phyloP scores from a whole-genome alignment of 2,797 vertebrate species.

The Gallinago stenura region DNA sequence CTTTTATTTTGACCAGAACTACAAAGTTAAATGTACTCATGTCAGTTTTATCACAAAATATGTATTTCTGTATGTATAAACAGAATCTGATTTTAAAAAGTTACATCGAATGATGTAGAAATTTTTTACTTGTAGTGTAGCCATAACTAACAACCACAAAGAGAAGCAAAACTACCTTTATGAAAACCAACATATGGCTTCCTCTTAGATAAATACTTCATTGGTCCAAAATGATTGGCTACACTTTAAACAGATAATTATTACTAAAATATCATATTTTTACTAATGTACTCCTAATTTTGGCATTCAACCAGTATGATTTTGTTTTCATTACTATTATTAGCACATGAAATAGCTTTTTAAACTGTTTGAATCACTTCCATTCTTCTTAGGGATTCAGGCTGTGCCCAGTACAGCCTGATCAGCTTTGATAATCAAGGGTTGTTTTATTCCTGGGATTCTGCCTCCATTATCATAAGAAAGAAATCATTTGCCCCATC shows the following conservation, averaged over 20 bases:
- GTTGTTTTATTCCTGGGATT: not conserved
- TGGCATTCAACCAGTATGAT: not conserved
- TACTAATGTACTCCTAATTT: not conserved
- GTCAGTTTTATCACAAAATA: not conserved
- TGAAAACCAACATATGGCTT: slow-evolving; percentile 4
- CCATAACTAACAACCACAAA: slow-evolving; percentile 1
- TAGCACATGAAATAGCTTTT: not conserved
- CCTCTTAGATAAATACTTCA: not conserved
- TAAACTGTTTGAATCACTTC: not conserved
- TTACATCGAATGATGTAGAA: slow-evolving; percentile 9
- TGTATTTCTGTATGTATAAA: not conserved
- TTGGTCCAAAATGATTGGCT: not conserved
- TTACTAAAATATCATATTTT: not conserved
- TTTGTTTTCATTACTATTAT: not conserved
- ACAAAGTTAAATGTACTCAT: not conserved
- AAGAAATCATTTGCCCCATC: not conserved
- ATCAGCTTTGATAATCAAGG: not conserved
- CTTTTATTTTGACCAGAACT: not conserved
- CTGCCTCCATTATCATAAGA: not conserved
- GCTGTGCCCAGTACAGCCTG: not conserved
- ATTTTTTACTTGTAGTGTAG: not conserved
- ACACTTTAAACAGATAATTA: not conserved
- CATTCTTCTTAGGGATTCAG: not conserved
- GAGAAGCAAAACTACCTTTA: not conserved
- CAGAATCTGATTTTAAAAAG: slow-evolving; percentile 41